Conservation (phyloP, 2,888 invertebrate genomes). For the Acanthacorydalis orientalis region DNA sequence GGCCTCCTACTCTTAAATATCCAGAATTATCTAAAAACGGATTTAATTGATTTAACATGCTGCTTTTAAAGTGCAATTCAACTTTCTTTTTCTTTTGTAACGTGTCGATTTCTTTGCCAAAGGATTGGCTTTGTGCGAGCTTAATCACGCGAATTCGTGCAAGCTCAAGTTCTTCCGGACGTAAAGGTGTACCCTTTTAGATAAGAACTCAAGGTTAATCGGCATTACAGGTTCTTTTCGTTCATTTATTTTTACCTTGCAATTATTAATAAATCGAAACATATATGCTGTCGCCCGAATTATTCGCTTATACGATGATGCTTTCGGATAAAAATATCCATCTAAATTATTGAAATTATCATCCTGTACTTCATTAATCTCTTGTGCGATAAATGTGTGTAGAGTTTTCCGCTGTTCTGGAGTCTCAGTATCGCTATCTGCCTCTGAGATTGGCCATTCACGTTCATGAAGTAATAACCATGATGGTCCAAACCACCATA, state of each 20-base stretch:
- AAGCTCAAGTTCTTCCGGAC: neutral
- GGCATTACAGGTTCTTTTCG: neutral
- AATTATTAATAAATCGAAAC: conserved; percentile 3
- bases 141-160: neutral
- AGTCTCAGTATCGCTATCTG: neutral
- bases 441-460: neutral
- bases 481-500: neutral
- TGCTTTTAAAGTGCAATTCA: neutral
- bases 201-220: too few relatives aligned
- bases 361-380: neutral
- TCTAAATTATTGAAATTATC: too few relatives aligned
- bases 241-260: neutral
- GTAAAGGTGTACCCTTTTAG: too few relatives aligned
- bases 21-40: conserved; percentile 8
- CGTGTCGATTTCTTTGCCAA: neutral
- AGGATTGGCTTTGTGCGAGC: conserved; percentile 1
- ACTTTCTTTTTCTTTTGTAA: neutral
- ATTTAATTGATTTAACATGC: conserved; percentile 4
- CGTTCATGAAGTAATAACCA: neutral
- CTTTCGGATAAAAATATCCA: neutral
- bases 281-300: conserved; percentile 1
- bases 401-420: neutral
- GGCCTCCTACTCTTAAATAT: conserved; percentile 7
- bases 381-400: neutral
- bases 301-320: neutral